These are phyloP conservation scores for Tricholauxania praeusta DNA, from an alignment of 2,888 invertebrate genomes.

Conservation along the genomic window DNA sequence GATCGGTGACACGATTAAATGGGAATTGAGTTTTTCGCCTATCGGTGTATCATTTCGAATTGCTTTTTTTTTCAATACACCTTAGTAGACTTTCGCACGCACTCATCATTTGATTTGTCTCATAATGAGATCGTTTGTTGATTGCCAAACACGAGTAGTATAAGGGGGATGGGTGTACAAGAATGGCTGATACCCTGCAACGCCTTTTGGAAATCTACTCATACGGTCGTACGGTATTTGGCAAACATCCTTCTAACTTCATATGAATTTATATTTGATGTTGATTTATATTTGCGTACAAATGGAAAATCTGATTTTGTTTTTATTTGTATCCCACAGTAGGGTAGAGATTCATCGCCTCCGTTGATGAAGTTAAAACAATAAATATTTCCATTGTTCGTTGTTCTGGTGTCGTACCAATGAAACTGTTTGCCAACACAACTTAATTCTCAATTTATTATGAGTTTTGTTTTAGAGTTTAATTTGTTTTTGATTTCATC, in stretches of 20 bases:
- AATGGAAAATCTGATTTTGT: conserved; percentile 61
- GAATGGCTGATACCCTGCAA: neutral
- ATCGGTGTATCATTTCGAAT: too few species aligned
- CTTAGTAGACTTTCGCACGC: too few species aligned
- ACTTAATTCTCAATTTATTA: conserved; percentile 16
- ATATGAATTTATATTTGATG: neutral
- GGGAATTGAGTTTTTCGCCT: too few species aligned
- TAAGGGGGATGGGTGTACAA: conserved; percentile 5
- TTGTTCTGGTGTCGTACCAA: neutral
- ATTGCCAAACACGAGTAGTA: conserved; percentile 20
- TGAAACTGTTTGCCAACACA: neutral
- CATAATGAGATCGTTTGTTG: conserved; percentile 34
- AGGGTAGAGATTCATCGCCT: conserved; percentile 5
- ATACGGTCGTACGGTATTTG: neutral
- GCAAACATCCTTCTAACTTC: too few species aligned
- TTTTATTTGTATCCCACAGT: conserved; percentile 38
- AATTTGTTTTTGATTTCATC: conserved; percentile 37
- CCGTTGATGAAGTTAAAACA: conserved; percentile 35
- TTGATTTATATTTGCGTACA: conserved; percentile 38
- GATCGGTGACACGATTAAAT: too few species aligned
- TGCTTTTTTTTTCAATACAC: too few species aligned
- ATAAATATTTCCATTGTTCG: conserved; percentile 35
- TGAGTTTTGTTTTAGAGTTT: conserved; percentile 32
- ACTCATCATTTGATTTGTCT: neutral
- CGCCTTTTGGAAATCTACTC: conserved; percentile 21